phyloP scores from a whole-genome alignment of 2,888 invertebrate genomes.

The Aplocera efformata region DNA sequence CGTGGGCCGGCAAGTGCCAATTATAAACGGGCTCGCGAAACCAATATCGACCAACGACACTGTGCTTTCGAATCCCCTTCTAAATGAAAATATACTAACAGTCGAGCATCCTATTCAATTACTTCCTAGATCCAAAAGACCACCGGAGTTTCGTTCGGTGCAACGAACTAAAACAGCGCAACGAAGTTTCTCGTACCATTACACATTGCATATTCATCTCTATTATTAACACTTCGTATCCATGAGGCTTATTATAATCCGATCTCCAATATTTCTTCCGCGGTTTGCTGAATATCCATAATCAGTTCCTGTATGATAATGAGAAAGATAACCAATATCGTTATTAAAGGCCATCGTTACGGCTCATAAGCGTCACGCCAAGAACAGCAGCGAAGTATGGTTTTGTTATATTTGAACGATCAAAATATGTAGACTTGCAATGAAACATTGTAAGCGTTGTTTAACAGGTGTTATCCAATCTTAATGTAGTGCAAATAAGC shows the following conservation, averaged over 20 bases:
- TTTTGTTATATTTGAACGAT: slow-evolving; percentile 17
- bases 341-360: slow-evolving; percentile 48
- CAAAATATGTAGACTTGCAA: slow-evolving; percentile 34
- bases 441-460: slow-evolving; percentile 17
- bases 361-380: slow-evolving; percentile 53
- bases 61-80: neutral
- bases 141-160: neutral
- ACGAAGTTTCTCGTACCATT: slow-evolving; percentile 25
- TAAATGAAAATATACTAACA: neutral
- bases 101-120: neutral
- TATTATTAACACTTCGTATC: slow-evolving; percentile 22
- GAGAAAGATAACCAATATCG: slow-evolving; percentile 39
- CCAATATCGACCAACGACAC: slow-evolving; percentile 10
- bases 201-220: slow-evolving; percentile 30
- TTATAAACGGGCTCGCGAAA: slow-evolving; percentile 32
- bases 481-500: neutral
- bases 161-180: slow-evolving; percentile 2
- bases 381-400: slow-evolving; percentile 8
- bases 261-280: slow-evolving; percentile 30
- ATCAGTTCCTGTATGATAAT: slow-evolving; percentile 47
- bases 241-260: slow-evolving; percentile 34
- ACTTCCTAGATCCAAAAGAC: no score
- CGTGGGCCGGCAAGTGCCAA: slow-evolving; percentile 41
- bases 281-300: slow-evolving; percentile 27
- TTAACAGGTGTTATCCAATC: slow-evolving; percentile 5